Evolutionary conservation across 2,888 invertebrate species (phyloP).

Genomic region (Chymomyza fuscimana): DNA sequence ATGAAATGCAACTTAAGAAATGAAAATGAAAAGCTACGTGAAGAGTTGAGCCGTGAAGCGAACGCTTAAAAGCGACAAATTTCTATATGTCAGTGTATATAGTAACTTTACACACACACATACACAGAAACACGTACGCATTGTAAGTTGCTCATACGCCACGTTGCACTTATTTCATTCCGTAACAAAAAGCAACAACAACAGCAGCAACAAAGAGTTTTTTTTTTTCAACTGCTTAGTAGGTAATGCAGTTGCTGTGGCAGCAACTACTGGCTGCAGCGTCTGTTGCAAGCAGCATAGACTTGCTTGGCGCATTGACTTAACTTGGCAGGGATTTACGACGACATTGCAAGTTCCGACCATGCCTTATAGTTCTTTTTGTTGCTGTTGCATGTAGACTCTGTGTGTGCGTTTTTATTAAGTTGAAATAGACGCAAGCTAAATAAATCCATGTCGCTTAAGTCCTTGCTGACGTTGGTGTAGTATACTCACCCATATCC

Average conservation of each 20-base stretch:
- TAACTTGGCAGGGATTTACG: slow-evolving; percentile 75
- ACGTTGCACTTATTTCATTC: slow-evolving; percentile 75
- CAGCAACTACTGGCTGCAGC: slow-evolving; percentile 16
- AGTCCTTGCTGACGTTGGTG: slow-evolving; percentile 47
- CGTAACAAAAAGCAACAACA: slow-evolving; percentile 25
- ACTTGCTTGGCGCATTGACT: slow-evolving; percentile 69
- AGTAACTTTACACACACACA: slow-evolving; percentile 3
- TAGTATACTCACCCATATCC: neutral
- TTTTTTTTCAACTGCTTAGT: slow-evolving; percentile 11
- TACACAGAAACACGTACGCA: slow-evolving; percentile 25
- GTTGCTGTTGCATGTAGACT: slow-evolving; percentile 10
- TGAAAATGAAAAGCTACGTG: slow-evolving; percentile 55
- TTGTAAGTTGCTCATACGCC: slow-evolving; percentile 74
- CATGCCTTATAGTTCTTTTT: slow-evolving; percentile 17
- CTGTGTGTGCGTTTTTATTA: slow-evolving; percentile 52
- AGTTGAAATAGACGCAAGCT: slow-evolving; percentile 69
- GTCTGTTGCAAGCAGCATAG: slow-evolving; percentile 54
- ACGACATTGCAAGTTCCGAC: slow-evolving; percentile 35
- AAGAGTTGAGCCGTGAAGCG: slow-evolving; percentile 23
- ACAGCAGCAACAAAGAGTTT: slow-evolving; percentile 17
- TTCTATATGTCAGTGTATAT: slow-evolving; percentile 51
- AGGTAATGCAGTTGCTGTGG: slow-evolving; percentile 7
- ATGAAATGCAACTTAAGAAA: slow-evolving; percentile 67
- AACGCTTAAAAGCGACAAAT: slow-evolving; percentile 69
- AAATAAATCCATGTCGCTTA: slow-evolving; percentile 72